Evolutionary conservation across 1,140 invertebrate species (phyloP).

Genomic region (Odontomachus brunneus): DNA sequence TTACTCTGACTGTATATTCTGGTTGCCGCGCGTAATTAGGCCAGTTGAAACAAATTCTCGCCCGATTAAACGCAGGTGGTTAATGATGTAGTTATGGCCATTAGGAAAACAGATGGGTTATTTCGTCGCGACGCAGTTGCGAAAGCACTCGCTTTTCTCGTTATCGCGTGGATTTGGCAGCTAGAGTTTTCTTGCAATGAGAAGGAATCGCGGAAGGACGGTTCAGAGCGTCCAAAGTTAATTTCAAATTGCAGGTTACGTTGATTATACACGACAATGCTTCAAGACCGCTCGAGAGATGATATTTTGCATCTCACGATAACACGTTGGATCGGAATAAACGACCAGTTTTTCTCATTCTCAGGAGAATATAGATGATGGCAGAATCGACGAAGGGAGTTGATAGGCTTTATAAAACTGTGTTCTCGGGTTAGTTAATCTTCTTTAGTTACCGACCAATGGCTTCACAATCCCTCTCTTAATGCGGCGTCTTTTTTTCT

Average conservation of each 20-base stretch:
- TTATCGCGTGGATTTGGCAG: background rate
- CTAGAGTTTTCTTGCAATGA: background rate
- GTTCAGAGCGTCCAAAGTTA: background rate
- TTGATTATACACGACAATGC: background rate
- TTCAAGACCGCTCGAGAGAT: no score
- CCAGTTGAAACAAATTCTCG: conserved; percentile 57
- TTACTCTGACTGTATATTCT: conserved; percentile 33
- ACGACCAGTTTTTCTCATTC: conserved; percentile 20
- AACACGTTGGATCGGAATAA: conserved; percentile 36
- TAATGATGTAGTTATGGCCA: conserved; percentile 55
- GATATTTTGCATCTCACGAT: background rate
- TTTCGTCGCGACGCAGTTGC: background rate
- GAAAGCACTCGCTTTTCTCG: conserved; percentile 15
- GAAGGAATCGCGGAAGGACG: background rate
- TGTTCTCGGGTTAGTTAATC: conserved; percentile 68
- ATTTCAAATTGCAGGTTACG: background rate
- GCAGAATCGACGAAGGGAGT: conserved; percentile 16
- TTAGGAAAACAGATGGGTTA: conserved; percentile 31
- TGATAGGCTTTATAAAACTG: conserved; percentile 66
- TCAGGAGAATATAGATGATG: conserved; percentile 43
- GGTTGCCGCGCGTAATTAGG: conserved; percentile 43
- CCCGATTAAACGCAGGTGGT: conserved; percentile 40
- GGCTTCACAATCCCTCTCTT: conserved; percentile 70
- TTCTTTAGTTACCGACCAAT: conserved; percentile 72
- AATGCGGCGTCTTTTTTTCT: conserved; percentile 50